Evolutionary conservation across 2,797 vertebrate genomes (phyloP).

Genomic region (Nothura maculosa): DNA sequence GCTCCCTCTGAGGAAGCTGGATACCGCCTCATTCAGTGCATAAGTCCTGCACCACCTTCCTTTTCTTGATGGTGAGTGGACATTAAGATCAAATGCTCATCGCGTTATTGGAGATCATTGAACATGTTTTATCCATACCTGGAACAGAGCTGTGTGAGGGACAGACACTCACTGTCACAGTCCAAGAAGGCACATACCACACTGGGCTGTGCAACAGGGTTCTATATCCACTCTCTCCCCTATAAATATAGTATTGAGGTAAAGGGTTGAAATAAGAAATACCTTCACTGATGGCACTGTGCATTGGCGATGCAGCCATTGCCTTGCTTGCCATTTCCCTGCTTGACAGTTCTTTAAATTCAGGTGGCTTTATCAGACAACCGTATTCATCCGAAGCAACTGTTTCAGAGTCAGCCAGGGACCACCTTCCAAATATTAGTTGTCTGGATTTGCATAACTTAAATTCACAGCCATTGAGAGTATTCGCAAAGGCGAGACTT

Average conservation of each 20-base stretch:
- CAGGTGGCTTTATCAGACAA: background rate
- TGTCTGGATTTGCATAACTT: background rate
- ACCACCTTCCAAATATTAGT: background rate
- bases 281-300: background rate
- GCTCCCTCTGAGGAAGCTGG: background rate
- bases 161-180: background rate
- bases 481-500: background rate
- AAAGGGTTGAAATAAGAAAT: background rate
- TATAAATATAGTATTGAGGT: background rate
- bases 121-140: background rate
- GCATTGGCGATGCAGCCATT: background rate
- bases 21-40: background rate
- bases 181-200: background rate
- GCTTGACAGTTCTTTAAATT: constrained; percentile 1
- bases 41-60: background rate
- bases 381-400: constrained; percentile 16
- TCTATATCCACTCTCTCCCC: background rate
- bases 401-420: background rate
- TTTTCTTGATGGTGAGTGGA: background rate
- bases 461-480: constrained; percentile 19
- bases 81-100: background rate
- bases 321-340: background rate
- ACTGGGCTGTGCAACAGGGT: background rate
- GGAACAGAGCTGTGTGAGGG: background rate
- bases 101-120: background rate